Conservation (phyloP, 2,797 vertebrate species). For the Spondyliosoma cantharus region DNA sequence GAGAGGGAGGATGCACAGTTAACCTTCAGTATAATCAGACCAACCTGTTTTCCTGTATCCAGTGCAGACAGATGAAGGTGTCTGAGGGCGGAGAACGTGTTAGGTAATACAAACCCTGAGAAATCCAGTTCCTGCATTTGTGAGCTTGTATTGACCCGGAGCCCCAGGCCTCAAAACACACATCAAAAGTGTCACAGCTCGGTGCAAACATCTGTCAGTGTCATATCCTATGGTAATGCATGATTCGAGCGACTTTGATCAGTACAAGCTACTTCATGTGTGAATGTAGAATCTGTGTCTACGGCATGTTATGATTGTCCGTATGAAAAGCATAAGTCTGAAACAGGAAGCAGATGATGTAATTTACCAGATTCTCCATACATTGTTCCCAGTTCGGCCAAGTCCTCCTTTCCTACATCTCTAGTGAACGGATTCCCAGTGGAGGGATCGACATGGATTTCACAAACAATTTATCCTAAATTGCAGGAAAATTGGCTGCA, state of each 20-base stretch:
- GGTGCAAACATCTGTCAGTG: constrained; percentile 72
- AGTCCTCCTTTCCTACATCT: constrained; percentile 47
- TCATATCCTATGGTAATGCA: constrained; percentile 52
- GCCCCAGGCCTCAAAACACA: constrained; percentile 58
- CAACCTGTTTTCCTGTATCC: constrained; percentile 53
- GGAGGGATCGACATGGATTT: constrained; percentile 84
- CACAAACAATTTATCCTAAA: constrained; percentile 89
- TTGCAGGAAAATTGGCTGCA: constrained; percentile 89
- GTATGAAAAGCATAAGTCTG: constrained; percentile 72
- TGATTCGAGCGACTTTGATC: constrained; percentile 74
- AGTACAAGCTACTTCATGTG: constrained; percentile 67
- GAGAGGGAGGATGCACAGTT: constrained; percentile 59
- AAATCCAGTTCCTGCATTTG: constrained; percentile 46
- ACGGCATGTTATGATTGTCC: constrained; percentile 64
- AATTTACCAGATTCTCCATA: constrained; percentile 71
- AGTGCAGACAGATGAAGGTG: constrained; percentile 37
- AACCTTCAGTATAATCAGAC: constrained; percentile 69
- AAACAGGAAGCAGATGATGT: constrained; percentile 80
- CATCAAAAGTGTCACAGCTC: constrained; percentile 52
- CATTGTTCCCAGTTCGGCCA: constrained; percentile 53
- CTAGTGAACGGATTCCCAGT: constrained; percentile 77
- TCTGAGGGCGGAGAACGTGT: constrained; percentile 28
- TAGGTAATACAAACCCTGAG: constrained; percentile 51
- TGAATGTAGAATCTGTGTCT: constrained; percentile 64
- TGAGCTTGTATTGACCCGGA: constrained; percentile 57